Percentiles rank a stretch among this genome's conserved stretches.
phyloP scores from a whole-genome alignment of 92 coral and sea anemone species.

The Siderastrea siderea region DNA sequence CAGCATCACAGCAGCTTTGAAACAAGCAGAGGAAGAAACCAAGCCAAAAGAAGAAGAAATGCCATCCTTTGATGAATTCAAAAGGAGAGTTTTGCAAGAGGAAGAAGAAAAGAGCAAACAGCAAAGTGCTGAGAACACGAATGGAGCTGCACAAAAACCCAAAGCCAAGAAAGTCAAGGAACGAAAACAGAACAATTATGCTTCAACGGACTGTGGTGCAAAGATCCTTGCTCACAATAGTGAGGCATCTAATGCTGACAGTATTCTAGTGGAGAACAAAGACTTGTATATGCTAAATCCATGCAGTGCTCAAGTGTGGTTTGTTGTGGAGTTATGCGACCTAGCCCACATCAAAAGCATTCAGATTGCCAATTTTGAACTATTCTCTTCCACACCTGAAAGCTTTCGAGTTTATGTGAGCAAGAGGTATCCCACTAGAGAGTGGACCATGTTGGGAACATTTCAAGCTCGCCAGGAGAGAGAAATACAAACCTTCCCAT shows the following conservation, averaged over 20 bases:
- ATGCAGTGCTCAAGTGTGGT: conserved; percentile 96
- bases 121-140: conserved; percentile 47
- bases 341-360: conserved; percentile 88
- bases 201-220: conserved; percentile 98
- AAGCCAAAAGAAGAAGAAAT: conserved; percentile 84
- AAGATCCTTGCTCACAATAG: conserved; percentile 83
- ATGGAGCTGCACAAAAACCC: conserved; percentile 55
- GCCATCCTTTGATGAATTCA: conserved; percentile 99
- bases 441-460: conserved; percentile 96
- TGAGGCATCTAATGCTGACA: conserved; percentile 84
- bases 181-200: conserved; percentile 94
- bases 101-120: conserved; percentile 92
- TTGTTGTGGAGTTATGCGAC: conserved; percentile 96
- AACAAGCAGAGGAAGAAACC: conserved; percentile 87
- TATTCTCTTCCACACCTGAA: conserved; percentile 96
- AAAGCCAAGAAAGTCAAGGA: conserved; percentile 85
- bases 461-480: conserved; percentile 94
- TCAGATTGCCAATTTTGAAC: conserved; percentile 96
- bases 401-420: conserved; percentile 93
- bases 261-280: conserved; percentile 89
- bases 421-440: conserved; percentile 95
- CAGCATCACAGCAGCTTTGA: conserved; percentile 77
- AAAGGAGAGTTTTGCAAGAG: conserved; percentile 82
- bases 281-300: conserved; percentile 98
- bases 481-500: conserved; percentile 88